Conservation (phyloP, 2,888 invertebrate genomes). For the Proisotoma minuta region DNA sequence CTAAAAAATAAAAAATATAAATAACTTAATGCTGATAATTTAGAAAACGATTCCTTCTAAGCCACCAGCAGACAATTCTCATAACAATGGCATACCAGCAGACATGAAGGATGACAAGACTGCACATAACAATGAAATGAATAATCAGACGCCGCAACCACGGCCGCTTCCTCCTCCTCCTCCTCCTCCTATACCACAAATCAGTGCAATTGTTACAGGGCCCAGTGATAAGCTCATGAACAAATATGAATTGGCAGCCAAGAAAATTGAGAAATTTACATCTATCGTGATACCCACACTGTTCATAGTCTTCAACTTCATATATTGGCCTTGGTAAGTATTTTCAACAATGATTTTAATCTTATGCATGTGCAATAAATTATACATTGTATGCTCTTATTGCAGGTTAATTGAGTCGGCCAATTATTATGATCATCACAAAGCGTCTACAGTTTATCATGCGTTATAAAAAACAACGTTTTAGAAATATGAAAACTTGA, state of each 20-base stretch:
- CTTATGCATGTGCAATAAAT: too few relatives aligned
- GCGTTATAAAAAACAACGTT: slow-evolving; percentile 20
- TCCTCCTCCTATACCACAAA: slow-evolving; percentile 14
- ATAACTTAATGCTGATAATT: neutral
- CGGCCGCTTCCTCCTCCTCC: slow-evolving; percentile 15
- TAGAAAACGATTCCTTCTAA: neutral
- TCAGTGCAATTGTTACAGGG: neutral
- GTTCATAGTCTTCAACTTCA: slow-evolving; percentile 45
- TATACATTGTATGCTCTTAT: too few relatives aligned
- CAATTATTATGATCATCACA: slow-evolving; percentile 35
- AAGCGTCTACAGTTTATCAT: slow-evolving; percentile 31
- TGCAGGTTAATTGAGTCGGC: slow-evolving; percentile 41
- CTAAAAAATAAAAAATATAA: neutral
- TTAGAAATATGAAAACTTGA: too few relatives aligned
- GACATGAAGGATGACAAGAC: slow-evolving; percentile 1
- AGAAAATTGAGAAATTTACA: slow-evolving; percentile 45
- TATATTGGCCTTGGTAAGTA: slow-evolving; percentile 48
- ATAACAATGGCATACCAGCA: neutral
- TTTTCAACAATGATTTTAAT: too few relatives aligned
- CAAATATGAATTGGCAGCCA: slow-evolving; percentile 43
- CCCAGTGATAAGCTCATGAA: slow-evolving; percentile 32
- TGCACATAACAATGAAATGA: neutral
- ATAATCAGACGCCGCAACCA: slow-evolving; percentile 4
- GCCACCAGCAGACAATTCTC: neutral
- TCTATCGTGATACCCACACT: slow-evolving; percentile 44